Conservation (phyloP, 2,113 vertebrate species). For the Tyrannus savana region DNA sequence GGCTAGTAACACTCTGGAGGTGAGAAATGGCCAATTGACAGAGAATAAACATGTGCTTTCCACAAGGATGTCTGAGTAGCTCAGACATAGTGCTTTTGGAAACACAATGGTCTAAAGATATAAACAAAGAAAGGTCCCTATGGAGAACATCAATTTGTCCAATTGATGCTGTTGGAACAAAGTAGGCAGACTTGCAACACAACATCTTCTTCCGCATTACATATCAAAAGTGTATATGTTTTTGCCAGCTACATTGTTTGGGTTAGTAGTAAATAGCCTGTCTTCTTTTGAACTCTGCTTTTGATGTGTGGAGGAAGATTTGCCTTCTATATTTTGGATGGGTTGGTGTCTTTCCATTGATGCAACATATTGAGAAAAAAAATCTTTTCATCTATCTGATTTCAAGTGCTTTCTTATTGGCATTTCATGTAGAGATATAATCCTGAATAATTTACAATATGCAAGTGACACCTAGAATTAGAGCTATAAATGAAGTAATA, state of each 20-base stretch:
- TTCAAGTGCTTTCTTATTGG: neutral
- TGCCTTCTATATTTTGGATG: neutral
- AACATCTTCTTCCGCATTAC: neutral
- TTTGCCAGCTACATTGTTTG: neutral
- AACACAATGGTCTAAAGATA: neutral
- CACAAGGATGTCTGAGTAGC: neutral
- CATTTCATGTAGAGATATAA: neutral
- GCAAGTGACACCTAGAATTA: neutral
- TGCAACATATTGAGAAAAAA: neutral
- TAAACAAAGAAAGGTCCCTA: neutral
- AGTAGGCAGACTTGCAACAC: neutral
- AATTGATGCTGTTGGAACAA: neutral
- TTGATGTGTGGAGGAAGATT: neutral
- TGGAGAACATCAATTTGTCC: fast-evolving
- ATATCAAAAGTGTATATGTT: neutral
- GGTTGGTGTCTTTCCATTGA: neutral
- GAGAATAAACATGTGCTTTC: neutral
- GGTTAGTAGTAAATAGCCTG: neutral
- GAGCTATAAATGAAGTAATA: neutral
- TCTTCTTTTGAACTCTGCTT: neutral
- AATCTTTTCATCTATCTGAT: neutral
- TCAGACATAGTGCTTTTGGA: neutral
- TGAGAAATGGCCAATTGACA: neutral
- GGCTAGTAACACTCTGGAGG: neutral
- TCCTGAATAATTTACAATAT: neutral